Evolutionary conservation across 2,113 vertebrate genomes (phyloP), one percentile per base, ranked within the genome.

Genomic region (Himantopus leucocephalus): DNA sequence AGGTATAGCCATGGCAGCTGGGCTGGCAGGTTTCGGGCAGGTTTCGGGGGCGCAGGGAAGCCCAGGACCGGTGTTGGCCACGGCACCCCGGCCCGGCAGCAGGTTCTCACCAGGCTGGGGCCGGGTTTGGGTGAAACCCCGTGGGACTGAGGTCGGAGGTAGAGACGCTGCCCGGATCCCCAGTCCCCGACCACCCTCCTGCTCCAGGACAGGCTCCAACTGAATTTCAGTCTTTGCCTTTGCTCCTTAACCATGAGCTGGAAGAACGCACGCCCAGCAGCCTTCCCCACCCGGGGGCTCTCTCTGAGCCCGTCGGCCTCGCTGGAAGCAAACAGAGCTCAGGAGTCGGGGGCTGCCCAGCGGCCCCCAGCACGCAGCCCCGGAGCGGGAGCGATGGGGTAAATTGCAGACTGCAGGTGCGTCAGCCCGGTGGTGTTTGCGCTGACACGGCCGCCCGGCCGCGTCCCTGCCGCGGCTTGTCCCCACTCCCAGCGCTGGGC

Each of bases 141-240:
- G 0, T 0, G 30, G 62, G 26, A 17, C 1, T 85, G 71, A 82
- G 71, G 34, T 50, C 3, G 1, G 56, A 50, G 35, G 13, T 52
- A 52, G 56, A n/a, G 78, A 29, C 2, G 7, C 55, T 60, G 58
- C 72, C 43, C 4, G 1, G n/a, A 7, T 64, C 37, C 52, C 16
- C 0, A 0, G 12, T 47, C 30, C 70, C 9, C 43, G 75, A 0
- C 7, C 1, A 0, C 52, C 20, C 53, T 55, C 37, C 62, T 39
- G 29, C 66, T 67, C 39, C 78, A 26, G n/a, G 30, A 24, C 52
- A 50, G 19, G 37, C 50, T 73, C 68, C 1, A 1, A 23, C 19
- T 74, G 27, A 16, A 12, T 41, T 67, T 71, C 73, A 73, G 26
- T 14, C 77, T 77, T 73, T 45, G 19, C n/a, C 26, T 68, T 87